These are phyloP conservation scores for Chinchilla lanigera DNA, from an alignment of 2,113 vertebrate species.

Conservation along the genomic window DNA sequence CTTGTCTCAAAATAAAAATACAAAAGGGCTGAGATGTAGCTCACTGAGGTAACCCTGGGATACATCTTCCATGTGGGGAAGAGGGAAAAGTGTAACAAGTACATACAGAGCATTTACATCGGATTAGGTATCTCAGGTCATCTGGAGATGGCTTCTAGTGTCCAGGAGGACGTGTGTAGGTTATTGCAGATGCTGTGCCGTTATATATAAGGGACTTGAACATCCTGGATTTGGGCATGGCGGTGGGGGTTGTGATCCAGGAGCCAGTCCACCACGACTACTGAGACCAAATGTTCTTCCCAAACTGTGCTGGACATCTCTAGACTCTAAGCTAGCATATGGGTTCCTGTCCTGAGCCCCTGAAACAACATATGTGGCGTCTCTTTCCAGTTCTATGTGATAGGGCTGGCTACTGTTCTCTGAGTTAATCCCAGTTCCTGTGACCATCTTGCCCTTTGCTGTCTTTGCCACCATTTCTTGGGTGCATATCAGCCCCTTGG, in stretches of 20 bases:
- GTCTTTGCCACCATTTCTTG: neutral
- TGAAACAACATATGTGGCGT: neutral
- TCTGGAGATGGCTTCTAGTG: neutral
- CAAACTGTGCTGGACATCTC: neutral
- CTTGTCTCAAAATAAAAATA: neutral
- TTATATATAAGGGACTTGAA: neutral
- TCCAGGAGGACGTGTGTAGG: neutral
- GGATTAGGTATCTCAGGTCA: neutral
- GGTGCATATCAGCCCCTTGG: neutral
- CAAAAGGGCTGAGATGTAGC: neutral
- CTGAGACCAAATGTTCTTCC: neutral
- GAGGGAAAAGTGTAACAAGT: neutral
- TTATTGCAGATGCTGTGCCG: neutral
- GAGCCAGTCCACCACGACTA: neutral
- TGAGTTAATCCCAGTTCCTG: rapidly evolving
- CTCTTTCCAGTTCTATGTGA: neutral
- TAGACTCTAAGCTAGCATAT: neutral
- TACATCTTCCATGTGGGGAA: neutral
- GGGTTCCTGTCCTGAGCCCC: neutral
- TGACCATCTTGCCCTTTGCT: too few species aligned
- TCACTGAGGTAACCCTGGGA: neutral
- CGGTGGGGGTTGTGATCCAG: neutral
- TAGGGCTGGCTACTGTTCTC: neutral
- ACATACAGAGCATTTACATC: neutral
- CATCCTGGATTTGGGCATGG: neutral